A percentile compares a stretch with the other conserved stretches of the same genome.
Conservation (phyloP, 2,113 vertebrate genomes). For the Tyto alba region DNA sequence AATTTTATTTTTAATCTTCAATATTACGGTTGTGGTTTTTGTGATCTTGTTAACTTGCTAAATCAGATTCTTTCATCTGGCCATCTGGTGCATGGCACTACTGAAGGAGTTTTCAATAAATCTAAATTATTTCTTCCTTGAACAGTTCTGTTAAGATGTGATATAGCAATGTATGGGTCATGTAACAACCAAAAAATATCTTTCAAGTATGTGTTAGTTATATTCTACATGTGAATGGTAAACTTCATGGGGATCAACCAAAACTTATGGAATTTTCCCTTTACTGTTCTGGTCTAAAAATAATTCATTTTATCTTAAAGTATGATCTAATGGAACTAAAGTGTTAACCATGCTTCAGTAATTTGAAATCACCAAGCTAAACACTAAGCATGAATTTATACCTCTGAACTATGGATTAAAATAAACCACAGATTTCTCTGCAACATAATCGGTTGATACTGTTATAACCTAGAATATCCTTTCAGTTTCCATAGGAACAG, state of each 20-base stretch:
- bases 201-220: background rate
- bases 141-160: background rate
- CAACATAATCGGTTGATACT: conserved; percentile 64
- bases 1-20: conserved; percentile 20
- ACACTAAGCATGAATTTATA: conserved; percentile 42
- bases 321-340: conserved; percentile 34
- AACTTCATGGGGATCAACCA: background rate
- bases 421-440: conserved; percentile 65
- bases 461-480: conserved; percentile 72
- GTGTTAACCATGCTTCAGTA: background rate
- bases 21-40: conserved; percentile 15
- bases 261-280: background rate
- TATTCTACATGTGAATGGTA: background rate
- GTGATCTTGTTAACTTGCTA: conserved; percentile 36
- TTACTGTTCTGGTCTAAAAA: conserved; percentile 1
- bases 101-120: conserved; percentile 16
- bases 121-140: conserved; percentile 22
- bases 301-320: conserved; percentile 11
- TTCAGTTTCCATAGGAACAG: conserved; percentile 74
- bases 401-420: conserved; percentile 64
- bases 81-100: conserved; percentile 40
- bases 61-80: conserved; percentile 38
- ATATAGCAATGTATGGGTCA: background rate
- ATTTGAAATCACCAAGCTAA: conserved; percentile 40
- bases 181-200: background rate